Base-by-base conservation (phyloP, 2,113 vertebrate genomes). In the Ornithorhynchus anatinus region DNA sequence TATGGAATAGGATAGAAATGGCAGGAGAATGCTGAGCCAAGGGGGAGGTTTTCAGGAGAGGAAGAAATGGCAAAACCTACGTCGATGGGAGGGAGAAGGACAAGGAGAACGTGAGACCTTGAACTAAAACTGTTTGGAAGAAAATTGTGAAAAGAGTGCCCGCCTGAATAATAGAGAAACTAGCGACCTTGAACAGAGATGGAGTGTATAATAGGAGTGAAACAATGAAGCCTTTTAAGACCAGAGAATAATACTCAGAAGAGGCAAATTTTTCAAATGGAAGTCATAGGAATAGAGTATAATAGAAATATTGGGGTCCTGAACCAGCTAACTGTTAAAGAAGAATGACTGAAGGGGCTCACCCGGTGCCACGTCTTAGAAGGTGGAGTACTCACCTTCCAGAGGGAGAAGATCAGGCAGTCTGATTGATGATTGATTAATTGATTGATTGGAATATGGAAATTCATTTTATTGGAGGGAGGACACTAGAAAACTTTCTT, bases 181-280 rank as follows among this genome's bases (percentile, higher is more conserved):
- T 82, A 77, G 82, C 73, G 76, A 92, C 92, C 92, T 94, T 94
- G 92, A 94, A 84, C 80, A 84, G 78, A 88, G 79, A 92, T 82
- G 72, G 84, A 85, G 86, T 68, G 68, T 64, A 88, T 87, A 91
- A 88, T 86, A 77, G 87, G 77, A 68, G 44, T 84, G 91, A 94
- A 94, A 94, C 91, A 92, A 94, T 84, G 71, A 89, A 84, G 80
- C 84, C 69, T 89, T 92, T 88, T 89, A 84, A 73, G 81, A 74
- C 74, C 68, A 80, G 76, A 85, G 82, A 90, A 91, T 89, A 91
- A 92, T 88, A 84, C 80, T 77, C 81, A 85, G 85, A 88, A 91
- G 87, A 90, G 89, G 86, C 75, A 86, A 90, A 86, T 90, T 72
- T 62, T 59, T 53, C 82, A 75, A 87, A 84, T 42, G 75, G 80